Evolutionary conservation across 2,888 invertebrate genomes (phyloP).

Genomic region (Autographa pulchrina): DNA sequence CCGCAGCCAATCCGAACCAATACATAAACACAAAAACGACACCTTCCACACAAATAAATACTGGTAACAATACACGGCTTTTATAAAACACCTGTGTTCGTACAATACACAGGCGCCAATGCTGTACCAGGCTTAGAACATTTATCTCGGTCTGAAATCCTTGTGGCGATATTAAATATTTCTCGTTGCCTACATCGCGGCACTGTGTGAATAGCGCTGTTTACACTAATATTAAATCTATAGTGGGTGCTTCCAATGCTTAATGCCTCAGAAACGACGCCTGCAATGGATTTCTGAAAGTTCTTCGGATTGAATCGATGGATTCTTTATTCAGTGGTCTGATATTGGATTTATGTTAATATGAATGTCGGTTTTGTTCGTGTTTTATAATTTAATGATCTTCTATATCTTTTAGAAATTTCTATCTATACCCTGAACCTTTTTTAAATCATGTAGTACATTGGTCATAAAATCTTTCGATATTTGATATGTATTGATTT

Average conservation of each 20-base stretch:
- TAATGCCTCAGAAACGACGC: slow-evolving; percentile 41
- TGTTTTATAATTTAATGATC: slow-evolving; percentile 27
- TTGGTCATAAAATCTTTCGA: no score
- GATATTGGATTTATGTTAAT: slow-evolving; percentile 43
- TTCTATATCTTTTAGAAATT: slow-evolving; percentile 14
- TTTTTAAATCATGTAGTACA: no score
- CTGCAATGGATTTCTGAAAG: slow-evolving; percentile 35
- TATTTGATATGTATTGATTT: no score
- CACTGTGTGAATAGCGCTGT: slow-evolving; percentile 40
- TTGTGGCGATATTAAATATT: slow-evolving; percentile 67
- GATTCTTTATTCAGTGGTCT: slow-evolving; percentile 38
- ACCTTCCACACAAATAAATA: slow-evolving; percentile 16
- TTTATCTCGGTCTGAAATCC: slow-evolving; percentile 56
- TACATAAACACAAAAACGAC: neutral
- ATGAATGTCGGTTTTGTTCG: slow-evolving; percentile 32
- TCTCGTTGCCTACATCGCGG: slow-evolving; percentile 49
- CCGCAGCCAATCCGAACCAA: neutral
- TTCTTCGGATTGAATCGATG: slow-evolving; percentile 32
- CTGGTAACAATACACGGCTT: slow-evolving; percentile 25
- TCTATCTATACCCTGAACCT: slow-evolving; percentile 19
- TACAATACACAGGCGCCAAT: slow-evolving; percentile 20
- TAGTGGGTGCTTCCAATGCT: slow-evolving; percentile 31
- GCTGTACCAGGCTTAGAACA: slow-evolving; percentile 32
- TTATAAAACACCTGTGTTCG: slow-evolving; percentile 17
- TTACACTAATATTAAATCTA: slow-evolving; percentile 42